Evolutionary conservation across 2,888 invertebrate genomes (phyloP), one percentile per base, ranked within the genome.

Genomic region (Diarsia brunnea): DNA sequence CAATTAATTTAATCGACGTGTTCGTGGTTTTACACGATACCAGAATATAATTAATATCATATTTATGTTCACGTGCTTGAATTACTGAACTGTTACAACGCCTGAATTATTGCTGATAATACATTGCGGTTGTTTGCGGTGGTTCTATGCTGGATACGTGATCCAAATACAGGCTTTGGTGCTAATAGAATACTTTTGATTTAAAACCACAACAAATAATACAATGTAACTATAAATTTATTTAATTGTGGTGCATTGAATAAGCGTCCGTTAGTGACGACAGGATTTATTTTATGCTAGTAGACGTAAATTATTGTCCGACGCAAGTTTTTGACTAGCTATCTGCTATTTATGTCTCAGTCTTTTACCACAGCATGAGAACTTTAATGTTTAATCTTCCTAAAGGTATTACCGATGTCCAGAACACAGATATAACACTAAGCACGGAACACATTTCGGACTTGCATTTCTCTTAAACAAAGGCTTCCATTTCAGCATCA

Each of bases 1-100:
- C 61, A 80, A 84, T 84, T 83, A 81, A 83, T 83, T 77, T 78
- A 86, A 79, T 87, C 64, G 72, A 83, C 77, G 80, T 65, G 69
- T 78, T 84, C 76, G 84, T 72, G 88, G 88, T 84, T 81, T 78
- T 60, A 81, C 72, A 68, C 75, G 69, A 73, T 74, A 82, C 51
- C 82, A 78, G 38, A 78, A 78, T 84, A 86, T 79, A 78, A 84
- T 88, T 82, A 79, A 80, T 79, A 75, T 75, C 53, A 77, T 75
- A 83, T 88, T 83, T 78, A 80, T 81, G 86, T 84, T 70, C 69
- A 74, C 43, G 70, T 70, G 81, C 78, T 77, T 79, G 70, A 74
- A 88, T 82, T 83, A 84, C 75, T 85, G 76, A 75, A 87, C 78
- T 79, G 75, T 74, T 74, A 68, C 74, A 78, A 72, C 38, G 66